Conservation (phyloP, 1,140 invertebrate species). For the Physella acuta region DNA sequence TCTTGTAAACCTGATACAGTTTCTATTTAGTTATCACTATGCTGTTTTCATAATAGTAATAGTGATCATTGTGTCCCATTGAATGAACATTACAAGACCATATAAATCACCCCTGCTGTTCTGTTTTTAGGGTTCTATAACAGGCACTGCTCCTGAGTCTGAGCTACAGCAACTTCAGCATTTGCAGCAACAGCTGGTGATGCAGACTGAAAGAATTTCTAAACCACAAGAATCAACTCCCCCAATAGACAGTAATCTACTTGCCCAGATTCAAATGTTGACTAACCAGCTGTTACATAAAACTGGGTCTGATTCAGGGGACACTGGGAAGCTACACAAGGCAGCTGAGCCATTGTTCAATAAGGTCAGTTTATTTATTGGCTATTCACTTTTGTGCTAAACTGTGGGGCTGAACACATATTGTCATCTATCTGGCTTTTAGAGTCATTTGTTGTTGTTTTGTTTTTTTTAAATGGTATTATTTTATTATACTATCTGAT, state of each 20-base stretch:
- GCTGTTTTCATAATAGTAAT: too few species aligned
- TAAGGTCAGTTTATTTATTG: constrained; percentile 53
- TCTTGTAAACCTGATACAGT: too few species aligned
- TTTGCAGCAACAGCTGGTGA: constrained; percentile 55
- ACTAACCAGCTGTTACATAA: constrained; percentile 57
- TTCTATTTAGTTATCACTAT: too few species aligned
- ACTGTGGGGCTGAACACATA: too few species aligned
- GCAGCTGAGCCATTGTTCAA: constrained; percentile 54
- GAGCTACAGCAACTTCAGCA: constrained; percentile 57
- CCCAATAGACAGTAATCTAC: constrained; percentile 54
- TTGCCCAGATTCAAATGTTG: constrained; percentile 58
- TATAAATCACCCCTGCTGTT: too few species aligned
- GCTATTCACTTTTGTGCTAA: too few species aligned
- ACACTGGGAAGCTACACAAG: neutral
- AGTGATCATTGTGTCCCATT: too few species aligned
- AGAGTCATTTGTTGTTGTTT: too few species aligned
- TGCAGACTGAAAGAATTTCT: constrained; percentile 53
- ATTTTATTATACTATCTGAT: too few species aligned
- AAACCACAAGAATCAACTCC: constrained; percentile 40
- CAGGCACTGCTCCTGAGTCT: constrained; percentile 51
- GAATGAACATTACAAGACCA: too few species aligned
- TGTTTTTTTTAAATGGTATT: too few species aligned
- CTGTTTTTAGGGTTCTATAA: constrained; percentile 38
- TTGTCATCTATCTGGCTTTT: too few species aligned
- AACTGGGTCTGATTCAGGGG: constrained; percentile 21